A percentile compares a stretch with the other conserved stretches of the same genome.
phyloP scores from a whole-genome alignment of 2,113 vertebrate genomes.

The Phalacrocorax carbo region DNA sequence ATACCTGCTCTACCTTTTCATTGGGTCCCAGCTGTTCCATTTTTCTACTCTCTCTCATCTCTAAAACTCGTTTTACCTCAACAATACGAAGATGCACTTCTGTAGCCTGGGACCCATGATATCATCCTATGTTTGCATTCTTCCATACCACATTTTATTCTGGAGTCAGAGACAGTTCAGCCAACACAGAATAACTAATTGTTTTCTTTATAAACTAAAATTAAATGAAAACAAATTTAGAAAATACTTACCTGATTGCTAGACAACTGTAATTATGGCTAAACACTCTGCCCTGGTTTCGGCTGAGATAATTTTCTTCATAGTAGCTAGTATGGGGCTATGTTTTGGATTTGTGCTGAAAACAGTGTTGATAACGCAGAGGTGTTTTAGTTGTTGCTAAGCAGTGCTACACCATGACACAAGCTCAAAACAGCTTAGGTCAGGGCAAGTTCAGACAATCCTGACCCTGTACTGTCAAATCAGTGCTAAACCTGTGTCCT shows the following conservation, averaged over 20 bases:
- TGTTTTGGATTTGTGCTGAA: too few species aligned
- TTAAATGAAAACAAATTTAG: not conserved
- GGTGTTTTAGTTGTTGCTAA: too few species aligned
- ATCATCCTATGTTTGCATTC: not conserved
- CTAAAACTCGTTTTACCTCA: not conserved
- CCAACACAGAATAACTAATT: not conserved
- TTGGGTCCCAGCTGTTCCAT: rapidly evolving
- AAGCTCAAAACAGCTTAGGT: not conserved
- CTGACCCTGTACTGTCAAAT: not conserved
- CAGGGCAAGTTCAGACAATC: not conserved
- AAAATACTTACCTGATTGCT: not conserved
- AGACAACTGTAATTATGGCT: not conserved
- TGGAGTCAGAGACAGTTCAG: not conserved
- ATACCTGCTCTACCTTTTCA: not conserved
- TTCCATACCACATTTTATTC: not conserved
- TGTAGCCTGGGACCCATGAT: not conserved
- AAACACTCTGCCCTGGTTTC: not conserved
- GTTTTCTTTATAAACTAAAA: not conserved
- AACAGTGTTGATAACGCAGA: too few species aligned
- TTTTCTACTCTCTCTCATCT: not conserved
- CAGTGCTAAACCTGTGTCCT: not conserved
- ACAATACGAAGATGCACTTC: not conserved
- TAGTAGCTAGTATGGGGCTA: too few species aligned
- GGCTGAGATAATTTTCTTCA: too few species aligned
- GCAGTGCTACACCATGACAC: too few species aligned